These are phyloP conservation scores for Tursiops truncatus DNA, from an alignment of 2,113 vertebrate genomes.

Conservation along the genomic window DNA sequence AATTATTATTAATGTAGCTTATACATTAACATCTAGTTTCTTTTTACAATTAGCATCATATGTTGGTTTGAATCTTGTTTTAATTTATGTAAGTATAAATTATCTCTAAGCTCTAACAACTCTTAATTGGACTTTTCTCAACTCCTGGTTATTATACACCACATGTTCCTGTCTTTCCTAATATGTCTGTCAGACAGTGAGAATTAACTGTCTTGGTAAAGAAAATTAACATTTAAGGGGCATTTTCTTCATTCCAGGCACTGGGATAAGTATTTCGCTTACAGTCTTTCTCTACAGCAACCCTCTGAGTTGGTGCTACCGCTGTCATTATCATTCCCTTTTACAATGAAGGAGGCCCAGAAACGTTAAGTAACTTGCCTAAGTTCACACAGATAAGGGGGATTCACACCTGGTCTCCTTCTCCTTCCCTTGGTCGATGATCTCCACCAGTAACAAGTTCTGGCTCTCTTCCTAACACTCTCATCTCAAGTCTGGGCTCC, in stretches of 20 bases:
- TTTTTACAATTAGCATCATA: constrained; percentile 33
- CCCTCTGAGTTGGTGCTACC: background rate
- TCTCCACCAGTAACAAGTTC: background rate
- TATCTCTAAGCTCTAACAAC: constrained; percentile 17
- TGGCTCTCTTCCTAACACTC: constrained; percentile 16
- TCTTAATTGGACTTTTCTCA: constrained; percentile 43
- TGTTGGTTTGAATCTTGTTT: constrained; percentile 35
- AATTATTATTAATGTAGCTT: constrained; percentile 6
- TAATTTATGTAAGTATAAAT: constrained; percentile 44
- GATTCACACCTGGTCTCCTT: background rate
- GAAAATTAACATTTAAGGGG: constrained; percentile 1
- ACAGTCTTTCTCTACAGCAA: background rate
- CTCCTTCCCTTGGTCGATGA: background rate
- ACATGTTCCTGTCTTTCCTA: constrained; percentile 49
- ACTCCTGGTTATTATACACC: background rate
- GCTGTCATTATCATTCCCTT: background rate
- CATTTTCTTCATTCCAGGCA: background rate
- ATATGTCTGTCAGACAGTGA: background rate
- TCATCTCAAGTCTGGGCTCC: constrained; percentile 14
- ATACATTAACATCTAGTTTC: constrained; percentile 26
- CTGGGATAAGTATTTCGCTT: background rate
- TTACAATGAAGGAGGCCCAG: background rate
- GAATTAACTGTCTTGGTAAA: background rate
- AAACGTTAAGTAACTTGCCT: background rate
- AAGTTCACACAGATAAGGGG: background rate